These are phyloP conservation scores for Malachius bipustulatus DNA, from an alignment of 2,888 invertebrate genomes.

Conservation along the genomic window DNA sequence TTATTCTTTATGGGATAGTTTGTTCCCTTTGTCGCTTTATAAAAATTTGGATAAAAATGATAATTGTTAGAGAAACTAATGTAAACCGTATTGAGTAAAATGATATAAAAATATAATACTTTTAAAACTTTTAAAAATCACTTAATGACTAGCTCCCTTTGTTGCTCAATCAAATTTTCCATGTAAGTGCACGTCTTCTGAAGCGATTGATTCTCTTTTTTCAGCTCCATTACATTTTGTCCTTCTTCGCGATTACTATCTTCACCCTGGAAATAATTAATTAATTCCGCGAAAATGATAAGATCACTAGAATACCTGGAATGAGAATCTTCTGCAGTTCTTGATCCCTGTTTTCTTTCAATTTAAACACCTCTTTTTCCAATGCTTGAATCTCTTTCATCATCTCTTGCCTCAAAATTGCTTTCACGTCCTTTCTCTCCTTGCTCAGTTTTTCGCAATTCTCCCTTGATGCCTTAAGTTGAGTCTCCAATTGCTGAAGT, in stretches of 20 bases:
- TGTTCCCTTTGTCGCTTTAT: constrained; percentile 27
- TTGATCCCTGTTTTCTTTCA: constrained; percentile 52
- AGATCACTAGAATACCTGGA: too few relatives aligned
- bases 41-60: too few relatives aligned
- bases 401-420: constrained; percentile 51
- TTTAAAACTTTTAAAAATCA: too few relatives aligned
- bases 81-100: too few relatives aligned
- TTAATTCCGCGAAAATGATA: too few relatives aligned
- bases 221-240: constrained; percentile 58
- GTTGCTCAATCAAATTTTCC: constrained; percentile 64
- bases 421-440: constrained; percentile 46
- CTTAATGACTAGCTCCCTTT: constrained; percentile 55
- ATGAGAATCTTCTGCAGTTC: constrained; percentile 68
- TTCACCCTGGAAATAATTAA: too few relatives aligned
- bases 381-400: constrained; percentile 48
- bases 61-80: too few relatives aligned
- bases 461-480: constrained; percentile 52
- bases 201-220: constrained; percentile 55
- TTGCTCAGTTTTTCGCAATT: constrained; percentile 42
- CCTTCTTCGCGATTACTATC: constrained; percentile 67
- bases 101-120: too few relatives aligned
- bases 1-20: constrained; percentile 34
- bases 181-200: constrained; percentile 62
- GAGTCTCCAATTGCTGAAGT: constrained; percentile 52
- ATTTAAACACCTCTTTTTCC: constrained; percentile 46